Evolutionary conservation across 1,140 invertebrate genomes (phyloP).

Genomic region (Lordiphosa mommai): DNA sequence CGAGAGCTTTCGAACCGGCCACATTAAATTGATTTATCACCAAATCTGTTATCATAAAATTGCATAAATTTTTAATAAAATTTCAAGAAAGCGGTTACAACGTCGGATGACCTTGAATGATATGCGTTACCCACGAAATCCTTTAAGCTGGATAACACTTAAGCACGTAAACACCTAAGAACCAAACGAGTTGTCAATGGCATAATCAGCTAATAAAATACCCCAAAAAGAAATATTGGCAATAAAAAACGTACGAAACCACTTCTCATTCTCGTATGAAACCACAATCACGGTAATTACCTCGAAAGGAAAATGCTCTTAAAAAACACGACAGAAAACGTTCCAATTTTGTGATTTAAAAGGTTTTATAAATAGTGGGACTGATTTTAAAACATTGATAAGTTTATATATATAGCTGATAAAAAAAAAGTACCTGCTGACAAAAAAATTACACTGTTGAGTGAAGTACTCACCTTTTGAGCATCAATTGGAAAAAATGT

Average conservation of each 20-base stretch:
- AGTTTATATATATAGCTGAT: too few species aligned
- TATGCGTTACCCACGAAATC: slow-evolving; percentile 34
- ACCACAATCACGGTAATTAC: neutral
- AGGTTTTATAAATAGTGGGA: too few species aligned
- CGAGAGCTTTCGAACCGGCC: neutral
- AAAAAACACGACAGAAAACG: too few species aligned
- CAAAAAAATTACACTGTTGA: too few species aligned
- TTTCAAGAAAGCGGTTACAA: slow-evolving; percentile 38
- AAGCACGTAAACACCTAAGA: slow-evolving; percentile 66
- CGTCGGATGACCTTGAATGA: slow-evolving; percentile 20
- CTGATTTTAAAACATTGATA: too few species aligned
- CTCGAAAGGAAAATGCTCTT: neutral
- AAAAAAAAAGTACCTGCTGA: too few species aligned
- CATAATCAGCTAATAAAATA: slow-evolving; percentile 49
- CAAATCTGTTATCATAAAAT: slow-evolving; percentile 39
- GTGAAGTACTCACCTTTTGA: too few species aligned
- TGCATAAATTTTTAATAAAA: slow-evolving; percentile 55
- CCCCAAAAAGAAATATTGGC: slow-evolving; percentile 34
- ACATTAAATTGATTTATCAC: slow-evolving; percentile 66
- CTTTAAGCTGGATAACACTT: slow-evolving; percentile 61
- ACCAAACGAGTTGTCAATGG: slow-evolving; percentile 60
- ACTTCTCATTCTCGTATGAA: slow-evolving; percentile 37
- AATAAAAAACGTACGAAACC: slow-evolving; percentile 49
- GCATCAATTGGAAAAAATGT: too few species aligned
- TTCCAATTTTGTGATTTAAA: too few species aligned